Evolutionary conservation across 1,140 invertebrate species (phyloP).

Genomic region (Hyles euphorbiae): DNA sequence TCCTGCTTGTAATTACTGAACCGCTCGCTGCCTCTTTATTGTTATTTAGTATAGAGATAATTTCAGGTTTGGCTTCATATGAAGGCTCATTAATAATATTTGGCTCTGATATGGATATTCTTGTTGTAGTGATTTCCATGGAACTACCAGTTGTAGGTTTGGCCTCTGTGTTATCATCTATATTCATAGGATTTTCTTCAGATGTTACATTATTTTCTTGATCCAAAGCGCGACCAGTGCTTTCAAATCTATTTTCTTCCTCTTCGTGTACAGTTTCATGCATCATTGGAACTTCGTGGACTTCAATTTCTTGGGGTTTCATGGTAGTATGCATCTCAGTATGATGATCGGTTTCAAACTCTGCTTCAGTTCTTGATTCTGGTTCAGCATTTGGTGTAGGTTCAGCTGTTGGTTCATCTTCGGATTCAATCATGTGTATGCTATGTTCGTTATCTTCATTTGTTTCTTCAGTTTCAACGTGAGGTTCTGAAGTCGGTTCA

Average conservation of each 20-base stretch:
- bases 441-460: too few species aligned
- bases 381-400: conserved; percentile 19
- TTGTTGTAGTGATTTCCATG: conserved; percentile 29
- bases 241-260: background rate
- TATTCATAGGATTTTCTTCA: conserved; percentile 15
- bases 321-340: conserved; percentile 6
- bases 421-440: too few species aligned
- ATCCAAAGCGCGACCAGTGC: too few species aligned
- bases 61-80: conserved; percentile 44
- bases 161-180: conserved; percentile 14
- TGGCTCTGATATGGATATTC: conserved; percentile 39
- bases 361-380: conserved; percentile 16
- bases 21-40: conserved; percentile 16
- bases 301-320: conserved; percentile 11
- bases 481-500: conserved; percentile 22
- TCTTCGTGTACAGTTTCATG: conserved; percentile 1
- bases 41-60: conserved; percentile 38
- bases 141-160: conserved; percentile 9
- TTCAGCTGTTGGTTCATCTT: conserved; percentile 31
- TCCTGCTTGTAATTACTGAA: conserved; percentile 7
- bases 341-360: conserved; percentile 14
- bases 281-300: background rate
- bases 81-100: conserved; percentile 42
- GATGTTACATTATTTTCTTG: conserved; percentile 3
- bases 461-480: conserved; percentile 22